Base-by-base conservation (phyloP, 1,140 invertebrate species). In the Euschistus heros region DNA sequence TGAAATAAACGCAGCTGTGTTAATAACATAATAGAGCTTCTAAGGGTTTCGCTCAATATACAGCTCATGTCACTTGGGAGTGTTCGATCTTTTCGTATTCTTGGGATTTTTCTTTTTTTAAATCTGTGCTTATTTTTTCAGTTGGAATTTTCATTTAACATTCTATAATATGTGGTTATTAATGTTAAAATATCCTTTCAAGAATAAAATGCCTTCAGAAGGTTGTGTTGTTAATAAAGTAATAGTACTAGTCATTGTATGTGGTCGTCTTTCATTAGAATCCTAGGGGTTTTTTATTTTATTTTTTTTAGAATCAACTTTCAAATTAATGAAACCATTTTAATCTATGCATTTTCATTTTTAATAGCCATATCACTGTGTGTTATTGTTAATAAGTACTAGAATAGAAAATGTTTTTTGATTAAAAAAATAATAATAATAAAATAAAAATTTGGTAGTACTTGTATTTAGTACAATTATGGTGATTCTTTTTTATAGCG, bases 261-360 rank as follows among this genome's bases (percentile, higher is more conserved):
- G 24, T 57, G 54, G 54, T 57, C 26, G 54, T 57, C 54, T 57
- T 57, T 57, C 54, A 57, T 57, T 57, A 57, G 54, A 26, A 57
- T 17, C 18, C 24, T 22, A 24, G 24, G 54, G 26, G 4, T 26
- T 27, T 10, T 10, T 37, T 37, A 10, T 37, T 37, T 10, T 37
- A 10, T 10, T 37, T 37, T 37, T 10, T 37, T 6, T 37, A 10
- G 1, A 13, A 13, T 6, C 33, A 13, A 37, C 33, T 37, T 10
- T 37, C 33, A 37, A 37, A 37, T 37, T 37, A 1, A 37, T 10
- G 1, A 37, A 37, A 37, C 5, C 7, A 10, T 10, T 37, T 37
- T 37, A 37, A 37, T 37, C 33, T 37, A 13, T 37, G 33, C 33
- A 37, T 37, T 37, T 37, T 37, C 33, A 37, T 37, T 37, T 37